Conservation (phyloP, 2,888 invertebrate species). For the Eristalinus sepulchralis region DNA sequence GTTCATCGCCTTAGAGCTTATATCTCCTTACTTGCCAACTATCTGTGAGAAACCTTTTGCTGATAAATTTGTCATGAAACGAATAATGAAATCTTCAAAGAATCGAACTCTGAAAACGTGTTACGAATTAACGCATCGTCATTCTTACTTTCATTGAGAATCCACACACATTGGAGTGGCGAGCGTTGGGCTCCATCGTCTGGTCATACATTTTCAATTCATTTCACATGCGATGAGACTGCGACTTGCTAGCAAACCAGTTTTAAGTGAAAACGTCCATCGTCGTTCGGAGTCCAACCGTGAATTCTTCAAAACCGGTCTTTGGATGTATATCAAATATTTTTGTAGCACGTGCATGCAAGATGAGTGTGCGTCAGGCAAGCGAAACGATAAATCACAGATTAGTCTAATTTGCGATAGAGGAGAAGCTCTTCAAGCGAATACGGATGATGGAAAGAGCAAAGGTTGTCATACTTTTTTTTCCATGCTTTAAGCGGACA, state of each 20-base stretch:
- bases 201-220: slow-evolving; percentile 5
- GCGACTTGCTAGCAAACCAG: not conserved
- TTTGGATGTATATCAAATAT: not conserved
- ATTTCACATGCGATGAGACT: not conserved
- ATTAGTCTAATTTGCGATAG: not conserved
- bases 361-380: not conserved
- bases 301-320: not conserved
- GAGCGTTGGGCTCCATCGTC: not conserved
- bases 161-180: not conserved
- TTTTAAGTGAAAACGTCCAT: not conserved
- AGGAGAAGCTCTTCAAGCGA: not conserved
- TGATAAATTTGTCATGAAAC: not conserved
- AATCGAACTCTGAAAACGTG: not conserved
- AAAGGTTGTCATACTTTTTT: too few relatives aligned
- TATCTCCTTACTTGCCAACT: not conserved
- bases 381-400: not conserved
- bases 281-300: not conserved
- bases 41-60: not conserved
- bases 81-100: slow-evolving; percentile 3
- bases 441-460: not conserved
- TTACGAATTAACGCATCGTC: not conserved
- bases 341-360: not conserved
- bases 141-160: slow-evolving; percentile 19
- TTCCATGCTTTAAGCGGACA: too few relatives aligned
- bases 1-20: not conserved